These are phyloP conservation scores for Osedax fenrisi DNA, from an alignment of 2,888 invertebrate species.

Conservation along the genomic window DNA sequence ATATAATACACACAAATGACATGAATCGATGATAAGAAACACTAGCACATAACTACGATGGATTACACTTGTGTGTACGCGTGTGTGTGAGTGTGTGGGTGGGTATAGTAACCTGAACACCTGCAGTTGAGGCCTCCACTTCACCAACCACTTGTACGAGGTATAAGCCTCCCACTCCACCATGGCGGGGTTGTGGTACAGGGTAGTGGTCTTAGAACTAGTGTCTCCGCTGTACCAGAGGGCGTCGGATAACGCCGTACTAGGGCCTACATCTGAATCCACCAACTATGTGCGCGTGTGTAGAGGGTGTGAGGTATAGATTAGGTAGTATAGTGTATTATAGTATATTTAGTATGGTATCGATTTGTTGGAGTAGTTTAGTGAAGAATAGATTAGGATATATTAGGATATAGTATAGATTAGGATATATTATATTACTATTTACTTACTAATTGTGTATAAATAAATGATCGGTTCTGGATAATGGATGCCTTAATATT, in stretches of 20 bases:
- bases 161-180: slow-evolving; percentile 38
- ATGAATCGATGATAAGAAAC: not conserved
- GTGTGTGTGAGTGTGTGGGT: not conserved
- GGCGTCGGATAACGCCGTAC: slow-evolving; percentile 35
- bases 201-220: slow-evolving; percentile 32
- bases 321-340: too few relatives aligned
- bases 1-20: too few relatives aligned
- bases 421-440: too few relatives aligned
- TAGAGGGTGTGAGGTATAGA: too few relatives aligned
- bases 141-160: slow-evolving; percentile 40
- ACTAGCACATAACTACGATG: not conserved
- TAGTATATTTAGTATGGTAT: too few relatives aligned
- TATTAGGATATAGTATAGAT: too few relatives aligned
- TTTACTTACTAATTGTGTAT: too few relatives aligned
- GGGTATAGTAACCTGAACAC: not conserved
- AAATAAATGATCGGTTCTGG: too few relatives aligned
- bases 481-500: too few relatives aligned
- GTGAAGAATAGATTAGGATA: not conserved
- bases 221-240: slow-evolving; percentile 40
- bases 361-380: too few relatives aligned
- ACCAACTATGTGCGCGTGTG: too few relatives aligned
- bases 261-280: slow-evolving; percentile 37
- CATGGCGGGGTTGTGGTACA: slow-evolving; percentile 42
- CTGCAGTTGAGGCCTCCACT: slow-evolving; percentile 35
- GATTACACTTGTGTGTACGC: not conserved